Evolutionary conservation across 2,113 vertebrate genomes (phyloP), one percentile per base, ranked within the genome.

Genomic region (Ailuropoda melanoleuca): DNA sequence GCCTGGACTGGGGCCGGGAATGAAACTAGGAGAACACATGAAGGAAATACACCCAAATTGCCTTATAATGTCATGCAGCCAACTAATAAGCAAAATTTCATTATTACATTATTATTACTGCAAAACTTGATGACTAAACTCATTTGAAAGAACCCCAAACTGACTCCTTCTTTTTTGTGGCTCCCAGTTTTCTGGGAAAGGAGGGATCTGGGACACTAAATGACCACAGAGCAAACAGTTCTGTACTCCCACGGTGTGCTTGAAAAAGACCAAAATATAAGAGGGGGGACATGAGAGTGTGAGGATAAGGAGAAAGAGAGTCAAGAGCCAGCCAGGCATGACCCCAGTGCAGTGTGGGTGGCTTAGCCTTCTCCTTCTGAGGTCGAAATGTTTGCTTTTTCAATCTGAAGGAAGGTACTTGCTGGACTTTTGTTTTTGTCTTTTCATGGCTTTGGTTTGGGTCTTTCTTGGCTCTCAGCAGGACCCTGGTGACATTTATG

Each of bases 151-250:
- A 82, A 93, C 75, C 34, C 29, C 2, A 70, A 48, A 87, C 8
- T 0, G 24, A 68, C 39, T 90, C 46, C 68, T 56, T 68, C 62
- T 58, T 77, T 92, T 74, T 93, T 82, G 75, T 2, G 82, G 78
- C 56, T 96, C 34, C n/a, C 56, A 86, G 53, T 77, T 90, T 97
- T 94, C 91, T 96, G 96, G 92, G 80, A 77, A 96, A 62, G 60
- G 66, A 74, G 60, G 50, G 89, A 18, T 91, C 34, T 82, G 26
- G 48, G 81, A 1, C 53, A 83, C 29, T 78, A 6, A 60, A 80
- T 64, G 55, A 70, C 92, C 89, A 93, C 72, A 87, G 72, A 95
- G 62, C 7, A 96, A 93, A 94, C 17, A 93, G 29, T 75, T 74
- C 74, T 87, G 93, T 70, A 70, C 83, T 90, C 68, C 43, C 29